Evolutionary conservation across 2,797 vertebrate genomes (phyloP).

Genomic region (Melanotaenia parkinsoni): DNA sequence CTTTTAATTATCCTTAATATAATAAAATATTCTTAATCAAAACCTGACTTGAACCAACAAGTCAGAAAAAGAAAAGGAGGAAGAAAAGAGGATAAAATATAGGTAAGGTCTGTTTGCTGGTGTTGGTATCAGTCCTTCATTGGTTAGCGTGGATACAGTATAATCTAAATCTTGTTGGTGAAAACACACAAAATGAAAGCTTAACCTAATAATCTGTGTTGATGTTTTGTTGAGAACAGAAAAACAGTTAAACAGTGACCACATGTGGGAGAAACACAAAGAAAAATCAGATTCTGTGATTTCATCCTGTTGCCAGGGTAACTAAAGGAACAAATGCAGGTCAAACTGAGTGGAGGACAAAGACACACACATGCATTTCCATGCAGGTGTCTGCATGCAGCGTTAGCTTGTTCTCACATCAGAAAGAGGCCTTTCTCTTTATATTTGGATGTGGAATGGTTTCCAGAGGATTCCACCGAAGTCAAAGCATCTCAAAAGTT

Average conservation of each 20-base stretch:
- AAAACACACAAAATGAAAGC: neutral
- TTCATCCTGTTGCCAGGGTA: conserved; percentile 90
- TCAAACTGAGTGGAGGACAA: conserved; percentile 83
- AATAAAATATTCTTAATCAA: neutral
- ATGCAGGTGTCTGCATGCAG: neutral
- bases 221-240: neutral
- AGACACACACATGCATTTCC: conserved; percentile 34
- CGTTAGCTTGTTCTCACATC: neutral
- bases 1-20: neutral
- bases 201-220: neutral
- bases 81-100: neutral
- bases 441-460: neutral
- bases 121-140: neutral
- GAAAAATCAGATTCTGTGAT: conserved; percentile 52
- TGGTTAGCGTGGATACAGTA: conserved; percentile 11
- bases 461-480: neutral
- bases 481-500: neutral
- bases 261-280: conserved; percentile 50
- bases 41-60: neutral
- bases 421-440: neutral
- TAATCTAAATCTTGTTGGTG: conserved; percentile 6
- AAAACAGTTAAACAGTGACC: conserved; percentile 29
- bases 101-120: neutral
- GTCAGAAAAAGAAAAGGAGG: neutral
- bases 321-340: conserved; percentile 90